A percentile compares a stretch with the other conserved stretches of the same genome.
These are phyloP conservation scores for Phenganax subtilis DNA, from an alignment of 92 coral and sea anemone species.

Conservation along the genomic window DNA sequence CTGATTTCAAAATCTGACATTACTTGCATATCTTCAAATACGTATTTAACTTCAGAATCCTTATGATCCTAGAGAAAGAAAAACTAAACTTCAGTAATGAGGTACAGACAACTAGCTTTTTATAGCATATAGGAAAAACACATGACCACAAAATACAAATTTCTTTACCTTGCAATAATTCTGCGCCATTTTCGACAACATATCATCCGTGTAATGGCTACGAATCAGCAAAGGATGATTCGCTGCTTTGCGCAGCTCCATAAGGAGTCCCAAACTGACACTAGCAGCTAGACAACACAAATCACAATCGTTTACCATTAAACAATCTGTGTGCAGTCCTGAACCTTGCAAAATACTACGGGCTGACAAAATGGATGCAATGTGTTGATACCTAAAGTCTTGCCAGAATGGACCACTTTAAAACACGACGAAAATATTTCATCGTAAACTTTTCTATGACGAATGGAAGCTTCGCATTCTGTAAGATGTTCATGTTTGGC, in stretches of 20 bases:
- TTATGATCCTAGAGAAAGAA: slow-evolving; percentile 65
- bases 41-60: slow-evolving; percentile 77
- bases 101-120: neutral
- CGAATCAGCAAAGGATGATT: slow-evolving; percentile 79
- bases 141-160: neutral
- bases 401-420: slow-evolving; percentile 21
- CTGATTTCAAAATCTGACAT: slow-evolving; percentile 96
- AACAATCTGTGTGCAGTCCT: neutral
- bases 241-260: slow-evolving; percentile 77
- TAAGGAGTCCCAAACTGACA: slow-evolving; percentile 25
- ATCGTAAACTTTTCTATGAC: slow-evolving; percentile 65
- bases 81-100: slow-evolving; percentile 1
- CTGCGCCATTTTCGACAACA: slow-evolving; percentile 67
- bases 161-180: slow-evolving; percentile 78
- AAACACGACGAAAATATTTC: slow-evolving; percentile 64
- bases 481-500: slow-evolving; percentile 63
- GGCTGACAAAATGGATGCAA: neutral
- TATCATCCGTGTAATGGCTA: slow-evolving; percentile 54
- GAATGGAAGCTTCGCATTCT: slow-evolving; percentile 58
- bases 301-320: neutral
- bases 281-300: neutral
- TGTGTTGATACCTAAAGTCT: neutral
- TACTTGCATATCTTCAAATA: slow-evolving; percentile 95
- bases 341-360: neutral
- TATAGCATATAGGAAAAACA: neutral